Base-by-base conservation (phyloP, 23 tunicate species). In the Ascidia mentula region DNA sequence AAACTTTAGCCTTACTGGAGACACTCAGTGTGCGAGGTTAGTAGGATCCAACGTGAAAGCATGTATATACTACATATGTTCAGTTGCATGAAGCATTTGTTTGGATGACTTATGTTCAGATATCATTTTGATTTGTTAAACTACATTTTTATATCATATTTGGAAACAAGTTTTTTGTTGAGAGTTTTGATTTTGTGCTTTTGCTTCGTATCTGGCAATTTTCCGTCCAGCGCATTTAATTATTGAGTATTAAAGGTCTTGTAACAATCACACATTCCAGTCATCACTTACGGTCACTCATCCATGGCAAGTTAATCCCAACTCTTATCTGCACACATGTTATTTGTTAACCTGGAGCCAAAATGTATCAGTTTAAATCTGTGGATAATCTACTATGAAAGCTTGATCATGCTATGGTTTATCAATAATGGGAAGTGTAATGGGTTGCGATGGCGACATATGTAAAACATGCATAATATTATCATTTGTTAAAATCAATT, bases 1-100 rank as follows among this genome's bases (percentile, higher is more conserved):
- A n/a, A n/a, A n/a, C n/a, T n/a, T n/a, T n/a, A 59, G 85, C 85
- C 85, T 2, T 81, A 81, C 53, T 81, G 85, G 85, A 81, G 85
- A 46, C 73, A 81, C 40, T 81, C 85, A 38, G 77, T 81, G 30
- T 60, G 78, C 26, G 85, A 81, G 73, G 85, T 81, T 71, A 31
- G 85, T 81, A 45, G 38, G 20, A 28, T 9, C 13, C 65, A 53
- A 9, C 65, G 24, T 9, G 12, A 53, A 3, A 53, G 65, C 65
- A 53, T 53, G 65, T 5, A 20, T 6, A n/a, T n/a, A n/a, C n/a
- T n/a, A n/a, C n/a, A n/a, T n/a, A n/a, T n/a, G 22, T 20, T 53
- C 13, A 9, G 65, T 53, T 53, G 65, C 65, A 53, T 53, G 65
- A 9, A 53, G 65, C 65, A 20, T 53, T 20, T 53, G 7, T 53